Percentiles rank a stretch among this genome's conserved stretches.
Conservation (phyloP, 2,113 vertebrate species). For the Tricholaema leucomelas region DNA sequence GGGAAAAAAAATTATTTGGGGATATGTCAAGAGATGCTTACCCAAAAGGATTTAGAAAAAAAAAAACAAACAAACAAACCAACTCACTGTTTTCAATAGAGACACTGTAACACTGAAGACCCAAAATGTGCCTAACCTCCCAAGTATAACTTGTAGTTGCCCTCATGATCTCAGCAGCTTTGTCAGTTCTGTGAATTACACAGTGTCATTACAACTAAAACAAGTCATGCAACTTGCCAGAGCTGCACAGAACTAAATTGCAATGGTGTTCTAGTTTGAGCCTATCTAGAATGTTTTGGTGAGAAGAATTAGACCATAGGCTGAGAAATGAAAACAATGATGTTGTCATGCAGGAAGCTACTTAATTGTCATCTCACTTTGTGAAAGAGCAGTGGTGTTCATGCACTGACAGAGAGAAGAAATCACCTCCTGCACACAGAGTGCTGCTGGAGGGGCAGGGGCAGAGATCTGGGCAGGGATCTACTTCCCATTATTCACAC, state of each 20-base stretch:
- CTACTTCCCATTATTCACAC: not conserved
- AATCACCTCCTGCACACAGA: not conserved
- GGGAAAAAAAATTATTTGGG: not conserved
- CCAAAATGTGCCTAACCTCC: not conserved
- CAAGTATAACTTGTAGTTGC: not conserved
- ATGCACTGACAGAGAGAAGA: not conserved
- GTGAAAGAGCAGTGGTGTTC: not conserved
- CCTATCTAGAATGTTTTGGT: too few relatives aligned
- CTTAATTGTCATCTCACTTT: not conserved
- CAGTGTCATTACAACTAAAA: not conserved
- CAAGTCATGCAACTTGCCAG: not conserved
- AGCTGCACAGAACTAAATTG: not conserved
- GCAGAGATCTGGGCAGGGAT: not conserved
- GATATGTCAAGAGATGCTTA: not conserved
- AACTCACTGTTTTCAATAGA: not conserved
- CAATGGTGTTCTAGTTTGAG: too few relatives aligned
- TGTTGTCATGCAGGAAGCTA: not conserved
- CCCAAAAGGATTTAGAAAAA: not conserved
- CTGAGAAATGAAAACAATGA: too few relatives aligned
- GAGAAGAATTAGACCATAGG: too few relatives aligned
- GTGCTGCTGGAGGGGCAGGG: accelerated
- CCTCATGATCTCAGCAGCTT: not conserved
- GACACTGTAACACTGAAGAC: not conserved
- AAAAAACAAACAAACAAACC: too few relatives aligned
- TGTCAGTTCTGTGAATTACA: not conserved